A percentile compares a stretch with the other conserved stretches of the same genome.
Evolutionary conservation across 2,888 invertebrate genomes (phyloP).

Genomic region (Pyrocoelia pectoralis): DNA sequence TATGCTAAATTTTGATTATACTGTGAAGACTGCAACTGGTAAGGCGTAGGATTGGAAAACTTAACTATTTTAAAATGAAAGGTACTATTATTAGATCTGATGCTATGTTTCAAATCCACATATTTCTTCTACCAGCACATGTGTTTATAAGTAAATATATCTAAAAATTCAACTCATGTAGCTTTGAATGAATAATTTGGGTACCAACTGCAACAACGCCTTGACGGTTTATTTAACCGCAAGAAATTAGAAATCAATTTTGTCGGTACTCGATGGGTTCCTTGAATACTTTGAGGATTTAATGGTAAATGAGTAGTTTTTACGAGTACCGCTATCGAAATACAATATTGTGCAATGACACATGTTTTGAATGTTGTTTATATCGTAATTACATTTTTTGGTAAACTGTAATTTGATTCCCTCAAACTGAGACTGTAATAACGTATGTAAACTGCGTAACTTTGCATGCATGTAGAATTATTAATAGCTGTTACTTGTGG

Average conservation of each 20-base stretch:
- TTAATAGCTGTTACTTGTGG: too few species aligned
- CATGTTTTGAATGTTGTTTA: too few species aligned
- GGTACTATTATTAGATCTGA: slow-evolving; percentile 28
- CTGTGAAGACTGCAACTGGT: not conserved
- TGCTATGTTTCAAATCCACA: slow-evolving; percentile 18
- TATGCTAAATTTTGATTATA: not conserved
- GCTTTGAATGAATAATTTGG: slow-evolving; percentile 7
- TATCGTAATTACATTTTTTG: too few species aligned
- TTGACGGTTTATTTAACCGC: not conserved
- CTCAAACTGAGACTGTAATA: too few species aligned
- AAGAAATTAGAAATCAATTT: not conserved
- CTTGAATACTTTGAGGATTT: too few species aligned
- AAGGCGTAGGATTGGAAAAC: slow-evolving; percentile 11
- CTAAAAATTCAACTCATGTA: slow-evolving; percentile 10
- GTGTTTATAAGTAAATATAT: slow-evolving; percentile 16
- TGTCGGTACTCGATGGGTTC: too few species aligned
- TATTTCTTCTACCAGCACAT: slow-evolving; percentile 12
- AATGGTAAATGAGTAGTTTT: too few species aligned
- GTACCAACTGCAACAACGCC: not conserved
- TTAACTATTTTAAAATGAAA: slow-evolving; percentile 15
- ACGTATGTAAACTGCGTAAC: too few species aligned
- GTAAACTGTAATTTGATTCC: too few species aligned
- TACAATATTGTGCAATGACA: too few species aligned
- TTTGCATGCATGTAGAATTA: too few species aligned
- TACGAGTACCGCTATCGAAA: too few species aligned